Evolutionary conservation across 2,113 vertebrate genomes (phyloP).

Genomic region (Cyprinodon variegatus): DNA sequence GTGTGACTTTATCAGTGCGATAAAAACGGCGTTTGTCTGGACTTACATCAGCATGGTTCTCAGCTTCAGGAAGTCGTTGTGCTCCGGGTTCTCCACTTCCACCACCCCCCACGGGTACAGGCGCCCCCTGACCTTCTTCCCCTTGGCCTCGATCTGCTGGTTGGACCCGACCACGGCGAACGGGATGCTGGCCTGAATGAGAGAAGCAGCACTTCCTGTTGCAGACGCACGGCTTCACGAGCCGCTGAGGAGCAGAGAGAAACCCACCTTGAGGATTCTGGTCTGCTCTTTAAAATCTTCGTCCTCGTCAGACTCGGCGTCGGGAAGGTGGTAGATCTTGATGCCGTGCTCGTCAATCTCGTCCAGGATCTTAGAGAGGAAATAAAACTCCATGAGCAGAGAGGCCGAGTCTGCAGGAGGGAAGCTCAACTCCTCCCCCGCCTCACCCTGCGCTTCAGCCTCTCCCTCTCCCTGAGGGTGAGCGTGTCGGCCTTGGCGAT

Average conservation of each 20-base stretch:
- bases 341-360: conserved; percentile 98
- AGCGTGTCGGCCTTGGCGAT: conserved; percentile 86
- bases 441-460: conserved; percentile 93
- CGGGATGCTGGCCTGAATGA: conserved; percentile 90
- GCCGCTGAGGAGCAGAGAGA: neutral
- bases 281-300: conserved; percentile 99
- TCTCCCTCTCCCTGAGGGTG: conserved; percentile 91
- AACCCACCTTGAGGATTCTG: conserved; percentile 89
- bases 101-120: conserved; percentile 98
- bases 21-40: too few relatives aligned
- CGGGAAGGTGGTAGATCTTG: conserved; percentile 98
- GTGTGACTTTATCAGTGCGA: too few relatives aligned
- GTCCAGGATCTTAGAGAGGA: conserved; percentile 86
- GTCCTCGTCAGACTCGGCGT: conserved; percentile 97
- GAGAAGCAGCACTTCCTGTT: neutral
- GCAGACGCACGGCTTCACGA: neutral
- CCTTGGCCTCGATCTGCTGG: conserved; percentile 98
- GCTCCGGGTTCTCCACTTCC: conserved; percentile 98
- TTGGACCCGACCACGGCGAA: conserved; percentile 98
- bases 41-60: conserved; percentile 98
- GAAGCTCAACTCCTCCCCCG: neutral
- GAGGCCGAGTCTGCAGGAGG: conserved; percentile 24
- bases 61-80: conserved; percentile 98
- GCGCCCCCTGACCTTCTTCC: conserved; percentile 97
- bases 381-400: neutral